Evolutionary conservation across 2,888 invertebrate genomes (phyloP), one percentile per base, ranked within the genome.

Genomic region (Tipula confusa): DNA sequence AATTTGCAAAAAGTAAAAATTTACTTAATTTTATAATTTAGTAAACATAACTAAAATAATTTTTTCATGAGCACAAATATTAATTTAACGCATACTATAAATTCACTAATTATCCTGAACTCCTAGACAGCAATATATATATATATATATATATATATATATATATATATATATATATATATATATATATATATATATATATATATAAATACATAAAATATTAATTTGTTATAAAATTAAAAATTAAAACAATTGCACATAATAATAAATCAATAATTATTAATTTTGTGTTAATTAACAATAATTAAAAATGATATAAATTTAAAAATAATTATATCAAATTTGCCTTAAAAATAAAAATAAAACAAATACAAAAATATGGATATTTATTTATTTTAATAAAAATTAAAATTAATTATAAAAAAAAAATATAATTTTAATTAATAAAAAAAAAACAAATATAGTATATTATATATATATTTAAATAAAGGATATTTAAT

Each of bases 221-320:
- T 64, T 64, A 64, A 64, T 64, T 64, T 64, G 64, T 64, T 64
- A 64, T 64, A 64, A 64, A 64, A 64, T 64, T 64, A 64, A 64
- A 64, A 2, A 64, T 24, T 43, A 11, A 43, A 43, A 43, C 3
- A 43, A 64, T 64, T 64, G 64, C 64, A 64, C 64, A 64, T 24
- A 43, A 64, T 43, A n/a, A 43, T 43, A 64, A 64, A 64, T 64
- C 18, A 64, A 64, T 64, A 13, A 64, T 64, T 64, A 64, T 64
- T 64, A 64, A n/a, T 64, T 24, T 64, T 64, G 64, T 64, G 24
- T 64, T 64, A 64, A 64, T 64, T 24, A 43, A 15, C 18, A 24
- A 64, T 9, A 24, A 24, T 24, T 11, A 24, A 64, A 64, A 43
- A 36, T 36, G 36, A 36, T 36, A 36, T 36, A 36, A 36, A 36